Evolutionary conservation across 37 sponge, comb jelly and placozoan genomes (phyloP), one percentile per base, ranked within the genome.

Genomic region (Mnemiopsis leidyi): DNA sequence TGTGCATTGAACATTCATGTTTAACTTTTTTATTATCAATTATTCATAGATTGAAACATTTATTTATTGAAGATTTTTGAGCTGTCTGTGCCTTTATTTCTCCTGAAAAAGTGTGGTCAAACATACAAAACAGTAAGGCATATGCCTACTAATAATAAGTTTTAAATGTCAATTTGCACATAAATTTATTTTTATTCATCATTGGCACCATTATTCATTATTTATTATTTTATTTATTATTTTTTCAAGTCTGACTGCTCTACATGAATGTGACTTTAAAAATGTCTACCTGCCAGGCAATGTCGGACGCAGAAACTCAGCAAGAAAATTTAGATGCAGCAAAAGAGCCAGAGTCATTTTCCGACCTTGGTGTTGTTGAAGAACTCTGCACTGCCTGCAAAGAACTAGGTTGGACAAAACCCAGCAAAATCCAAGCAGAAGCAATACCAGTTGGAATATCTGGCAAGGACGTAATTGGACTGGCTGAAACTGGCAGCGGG

Each of bases 401-500:
- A 29, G 92, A 92, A 9, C 67, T 98, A 69, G 94, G 95, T 5
- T 98, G 99, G 99, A 94, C 79, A 1, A 94, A 94, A 21, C 99
- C 99, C 28, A 97, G 97, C 0, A 94, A 95, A 33, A 96, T 98
- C 28, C 99, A 98, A 68, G 32, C 83, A 69, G 99, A 98, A 93
- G 96, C 96, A 0, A 83, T 98, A 0, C 99, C 99, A 0, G 38
- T 98, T 1, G 99, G 97, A 0, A 76, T 98, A 0, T 82, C 39
- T 95, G 97, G 97, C 2, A 94, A 85, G 69, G 99, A 98, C 69
- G 77, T 98, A 25, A 98, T 98, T 93, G 99, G 99, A 0, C 93
- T 98, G 36, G 99, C 99, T 35, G 99, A 98, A 93, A 98, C 99
- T 0, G 99, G 99, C 0, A 97, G 97, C 38, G 99, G 99, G 7